Base-by-base conservation (phyloP, 2,113 vertebrate genomes). In the Recurvirostra avosetta region DNA sequence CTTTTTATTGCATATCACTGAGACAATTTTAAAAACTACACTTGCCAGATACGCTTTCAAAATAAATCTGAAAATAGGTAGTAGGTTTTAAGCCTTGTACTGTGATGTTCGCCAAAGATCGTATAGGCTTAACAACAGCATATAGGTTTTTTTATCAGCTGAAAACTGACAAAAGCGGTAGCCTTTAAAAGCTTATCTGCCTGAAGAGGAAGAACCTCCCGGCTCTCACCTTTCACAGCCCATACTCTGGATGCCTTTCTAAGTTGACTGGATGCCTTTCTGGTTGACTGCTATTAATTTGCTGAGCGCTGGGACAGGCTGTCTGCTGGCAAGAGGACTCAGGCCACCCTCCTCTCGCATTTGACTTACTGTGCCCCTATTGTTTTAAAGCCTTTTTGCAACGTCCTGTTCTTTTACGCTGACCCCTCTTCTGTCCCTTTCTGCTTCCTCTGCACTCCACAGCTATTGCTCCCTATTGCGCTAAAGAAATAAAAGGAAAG, bases 231-330 rank as follows among this genome's bases (percentile, higher is more conserved):
- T 95, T 97, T 82, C 89, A 85, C 21, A 82, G 74, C n/a, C 61
- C 91, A 72, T 68, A 92, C 86, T 94, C 95, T 91, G 94, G 80
- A 95, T 94, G 95, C 95, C 96, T 96, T 96, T 96, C 96, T 96
- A 50, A 23, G 49, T 50, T 50, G 49, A 50, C 95, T 90, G 94
- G 80, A 95, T 94, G 95, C 95, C 96, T 96, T 96, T 96, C 96
- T 97, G 95, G 86, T 95, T 97, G 94, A 97, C 77, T 94, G 97
- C 77, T 88, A 27, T 66, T 92, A 91, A 96, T 97, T 83, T 95
- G 95, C 94, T 96, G 91, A 95, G 74, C 17, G 26, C 81, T 86
- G 86, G 95, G 89, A 95, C 89, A 90, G 77, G 77, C 94, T 91
- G 96, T 92, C 94, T 96, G 96, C 92, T 92, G 62, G 86, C 91